Percentiles rank a stretch among this genome's conserved stretches.
Conservation (phyloP, 2,797 vertebrate species). For the Chiloscyllium punctatum region DNA sequence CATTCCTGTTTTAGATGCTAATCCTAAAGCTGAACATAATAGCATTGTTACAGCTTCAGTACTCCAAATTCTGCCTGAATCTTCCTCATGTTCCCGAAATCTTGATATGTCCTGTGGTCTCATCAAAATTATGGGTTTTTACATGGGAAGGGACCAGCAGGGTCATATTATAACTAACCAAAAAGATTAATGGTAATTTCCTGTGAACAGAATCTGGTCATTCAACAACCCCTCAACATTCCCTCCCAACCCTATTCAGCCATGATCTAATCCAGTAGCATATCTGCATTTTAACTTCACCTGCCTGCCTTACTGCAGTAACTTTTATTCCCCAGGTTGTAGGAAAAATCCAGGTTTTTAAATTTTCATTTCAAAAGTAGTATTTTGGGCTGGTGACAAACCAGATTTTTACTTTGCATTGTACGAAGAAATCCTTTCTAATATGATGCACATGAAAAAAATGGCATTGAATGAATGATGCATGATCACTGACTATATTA, state of each 20-base stretch:
- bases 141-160: not conserved
- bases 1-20: too few species aligned
- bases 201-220: not conserved
- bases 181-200: not conserved
- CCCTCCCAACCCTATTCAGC: not conserved
- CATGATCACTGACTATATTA: not conserved
- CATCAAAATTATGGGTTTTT: not conserved
- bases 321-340: not conserved
- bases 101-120: not conserved
- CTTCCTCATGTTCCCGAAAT: not conserved
- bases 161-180: not conserved
- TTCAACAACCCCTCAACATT: not conserved
- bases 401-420: not conserved
- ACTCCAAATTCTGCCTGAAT: not conserved
- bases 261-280: not conserved
- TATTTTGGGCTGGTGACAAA: not conserved
- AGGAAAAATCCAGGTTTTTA: not conserved
- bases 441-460: not conserved
- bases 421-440: not conserved
- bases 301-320: not conserved
- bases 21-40: not conserved
- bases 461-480: not conserved
- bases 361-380: not conserved
- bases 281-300: not conserved
- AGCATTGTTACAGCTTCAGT: not conserved